Conservation (phyloP, 2,113 vertebrate genomes). For the Emydura subglobosa region DNA sequence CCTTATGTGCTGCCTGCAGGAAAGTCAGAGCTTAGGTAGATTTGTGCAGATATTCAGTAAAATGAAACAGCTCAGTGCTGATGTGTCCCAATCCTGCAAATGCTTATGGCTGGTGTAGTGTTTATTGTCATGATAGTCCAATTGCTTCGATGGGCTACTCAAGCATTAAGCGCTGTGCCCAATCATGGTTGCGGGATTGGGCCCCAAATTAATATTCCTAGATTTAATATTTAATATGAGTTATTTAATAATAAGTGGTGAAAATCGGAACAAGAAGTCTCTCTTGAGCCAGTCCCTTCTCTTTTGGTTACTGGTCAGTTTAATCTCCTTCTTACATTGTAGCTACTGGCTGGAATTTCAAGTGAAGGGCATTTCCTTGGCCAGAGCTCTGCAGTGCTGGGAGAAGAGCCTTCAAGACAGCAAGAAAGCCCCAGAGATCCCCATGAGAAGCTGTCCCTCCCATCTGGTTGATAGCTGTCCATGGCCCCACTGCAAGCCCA, state of each 20-base stretch:
- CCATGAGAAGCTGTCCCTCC: constrained; percentile 83
- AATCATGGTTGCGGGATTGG: not conserved
- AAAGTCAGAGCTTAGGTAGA: not conserved
- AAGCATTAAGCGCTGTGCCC: not conserved
- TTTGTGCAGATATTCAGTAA: not conserved
- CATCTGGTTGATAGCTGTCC: constrained; percentile 85
- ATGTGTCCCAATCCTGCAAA: not conserved
- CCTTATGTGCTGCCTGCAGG: not conserved
- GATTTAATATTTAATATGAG: not conserved
- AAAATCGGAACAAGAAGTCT: not conserved
- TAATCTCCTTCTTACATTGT: not conserved
- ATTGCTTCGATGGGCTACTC: not conserved
- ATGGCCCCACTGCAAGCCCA: constrained; percentile 87
- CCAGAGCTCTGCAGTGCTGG: constrained; percentile 86
- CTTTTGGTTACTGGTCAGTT: not conserved
- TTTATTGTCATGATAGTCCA: not conserved
- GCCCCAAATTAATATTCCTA: not conserved
- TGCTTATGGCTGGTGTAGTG: not conserved
- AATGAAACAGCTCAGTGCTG: not conserved
- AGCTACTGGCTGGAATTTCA: constrained; percentile 87
- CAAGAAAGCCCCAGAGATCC: constrained; percentile 81
- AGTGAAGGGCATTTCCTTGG: constrained; percentile 81
- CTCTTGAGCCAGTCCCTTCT: not conserved
- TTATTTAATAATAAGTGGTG: not conserved
- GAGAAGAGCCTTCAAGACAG: constrained; percentile 84